phyloP scores from a whole-genome alignment of 1,140 invertebrate species.

The Subanguina moxae region DNA sequence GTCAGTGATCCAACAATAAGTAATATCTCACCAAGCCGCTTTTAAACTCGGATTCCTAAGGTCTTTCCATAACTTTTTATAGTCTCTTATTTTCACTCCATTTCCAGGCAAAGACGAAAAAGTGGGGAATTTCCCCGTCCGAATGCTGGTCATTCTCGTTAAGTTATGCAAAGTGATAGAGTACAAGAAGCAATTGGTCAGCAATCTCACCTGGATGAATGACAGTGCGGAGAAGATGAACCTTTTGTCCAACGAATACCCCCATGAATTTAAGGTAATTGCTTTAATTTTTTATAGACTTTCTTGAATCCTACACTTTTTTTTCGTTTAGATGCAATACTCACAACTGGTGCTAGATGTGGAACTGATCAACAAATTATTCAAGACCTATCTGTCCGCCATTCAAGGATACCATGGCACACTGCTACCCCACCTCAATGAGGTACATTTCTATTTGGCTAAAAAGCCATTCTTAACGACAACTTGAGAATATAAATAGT shows the following conservation, averaged over 20 bases:
- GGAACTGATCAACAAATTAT: conserved; percentile 35
- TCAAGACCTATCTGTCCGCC: conserved; percentile 32
- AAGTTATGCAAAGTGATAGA: conserved; percentile 45
- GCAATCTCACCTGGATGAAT: conserved; percentile 35
- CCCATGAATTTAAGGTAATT: conserved; percentile 37
- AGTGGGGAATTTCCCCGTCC: conserved; percentile 47
- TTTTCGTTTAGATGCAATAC: conserved; percentile 32
- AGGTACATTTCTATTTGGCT: too few species aligned
- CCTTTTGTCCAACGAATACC: conserved; percentile 33
- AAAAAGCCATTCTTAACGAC: too few species aligned
- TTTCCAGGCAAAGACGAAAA: conserved; percentile 44
- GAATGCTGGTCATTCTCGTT: conserved; percentile 49
- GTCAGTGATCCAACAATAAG: too few species aligned
- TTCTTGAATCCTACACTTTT: not conserved
- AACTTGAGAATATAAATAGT: too few species aligned
- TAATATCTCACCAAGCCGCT: too few species aligned
- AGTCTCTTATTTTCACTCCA: not conserved
- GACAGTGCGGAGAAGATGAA: conserved; percentile 43
- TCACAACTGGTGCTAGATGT: conserved; percentile 30
- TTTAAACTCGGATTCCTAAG: too few species aligned
- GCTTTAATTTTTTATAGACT: conserved; percentile 17
- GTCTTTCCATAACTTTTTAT: too few species aligned
- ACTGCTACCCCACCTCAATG: conserved; percentile 31
- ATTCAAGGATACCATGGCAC: conserved; percentile 30
- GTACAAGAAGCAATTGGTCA: conserved; percentile 39